phyloP scores from a whole-genome alignment of 2,888 invertebrate species.

The Xylophagus ater region DNA sequence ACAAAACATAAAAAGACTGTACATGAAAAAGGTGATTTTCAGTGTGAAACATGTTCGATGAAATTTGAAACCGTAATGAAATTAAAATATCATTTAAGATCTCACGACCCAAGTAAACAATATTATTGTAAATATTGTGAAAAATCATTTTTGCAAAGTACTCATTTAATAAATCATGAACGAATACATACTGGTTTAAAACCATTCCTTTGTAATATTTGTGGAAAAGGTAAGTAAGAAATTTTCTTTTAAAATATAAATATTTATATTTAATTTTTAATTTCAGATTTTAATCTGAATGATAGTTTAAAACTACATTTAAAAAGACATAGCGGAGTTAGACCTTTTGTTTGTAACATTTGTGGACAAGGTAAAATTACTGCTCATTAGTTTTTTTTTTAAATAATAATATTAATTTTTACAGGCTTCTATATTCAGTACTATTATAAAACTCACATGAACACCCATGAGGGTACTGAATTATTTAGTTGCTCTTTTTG shows the following conservation, averaged over 20 bases:
- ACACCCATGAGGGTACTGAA: neutral
- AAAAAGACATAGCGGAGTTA: conserved; percentile 1
- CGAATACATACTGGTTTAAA: conserved; percentile 7
- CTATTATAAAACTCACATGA: neutral
- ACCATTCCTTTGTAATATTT: conserved; percentile 14
- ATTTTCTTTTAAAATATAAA: too few species aligned
- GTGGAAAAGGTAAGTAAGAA: conserved; percentile 14
- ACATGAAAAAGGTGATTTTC: conserved; percentile 1
- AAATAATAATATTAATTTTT: neutral
- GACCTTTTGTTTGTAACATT: neutral
- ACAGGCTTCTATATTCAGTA: neutral
- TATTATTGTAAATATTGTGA: conserved; percentile 12
- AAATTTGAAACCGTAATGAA: conserved; percentile 8
- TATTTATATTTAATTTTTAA: too few species aligned
- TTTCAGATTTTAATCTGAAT: neutral
- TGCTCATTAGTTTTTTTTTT: neutral
- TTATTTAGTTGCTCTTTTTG: neutral
- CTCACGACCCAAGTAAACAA: conserved; percentile 8
- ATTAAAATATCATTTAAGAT: conserved; percentile 9
- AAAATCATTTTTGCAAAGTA: conserved; percentile 11
- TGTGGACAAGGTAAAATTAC: neutral
- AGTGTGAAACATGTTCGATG: conserved; percentile 4
- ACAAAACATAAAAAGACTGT: conserved; percentile 8
- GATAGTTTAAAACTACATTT: neutral
- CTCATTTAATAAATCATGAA: conserved; percentile 10